phyloP scores from a whole-genome alignment of 2,797 vertebrate genomes.

The Otus scops region DNA sequence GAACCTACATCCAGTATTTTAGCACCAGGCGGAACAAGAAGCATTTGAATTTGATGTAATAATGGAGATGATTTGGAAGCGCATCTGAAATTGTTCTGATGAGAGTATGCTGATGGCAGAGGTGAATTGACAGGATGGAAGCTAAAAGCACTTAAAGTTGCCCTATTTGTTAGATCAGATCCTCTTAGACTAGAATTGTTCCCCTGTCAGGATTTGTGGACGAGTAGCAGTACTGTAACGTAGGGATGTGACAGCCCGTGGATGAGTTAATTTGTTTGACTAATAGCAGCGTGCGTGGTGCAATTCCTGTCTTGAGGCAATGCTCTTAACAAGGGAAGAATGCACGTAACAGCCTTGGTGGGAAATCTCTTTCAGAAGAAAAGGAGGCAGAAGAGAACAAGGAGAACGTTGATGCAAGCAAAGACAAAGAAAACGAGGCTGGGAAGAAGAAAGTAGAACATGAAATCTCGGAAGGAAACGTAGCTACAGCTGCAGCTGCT shows the following conservation, averaged over 20 bases:
- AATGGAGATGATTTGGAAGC: neutral
- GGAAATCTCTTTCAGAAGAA: constrained; percentile 72
- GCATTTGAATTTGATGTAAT: neutral
- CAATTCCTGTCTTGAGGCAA: fast-evolving
- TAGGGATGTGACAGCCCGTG: fast-evolving
- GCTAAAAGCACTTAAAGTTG: neutral
- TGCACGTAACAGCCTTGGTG: neutral
- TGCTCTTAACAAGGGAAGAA: neutral
- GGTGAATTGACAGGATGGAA: neutral
- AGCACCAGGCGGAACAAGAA: neutral
- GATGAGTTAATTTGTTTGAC: neutral
- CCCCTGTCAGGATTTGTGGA: neutral
- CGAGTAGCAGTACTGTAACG: fast-evolving
- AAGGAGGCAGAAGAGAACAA: constrained; percentile 88
- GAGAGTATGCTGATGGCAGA: neutral
- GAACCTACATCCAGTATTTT: neutral
- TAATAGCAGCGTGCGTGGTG: fast-evolving
- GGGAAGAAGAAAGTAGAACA: constrained; percentile 90
- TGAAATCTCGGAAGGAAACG: constrained; percentile 93
- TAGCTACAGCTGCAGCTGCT: constrained; percentile 94
- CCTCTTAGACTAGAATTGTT: neutral
- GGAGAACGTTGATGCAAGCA: constrained; percentile 81
- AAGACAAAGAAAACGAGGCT: constrained; percentile 82
- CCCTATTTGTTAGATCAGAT: neutral
- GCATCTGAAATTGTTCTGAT: neutral